Evolutionary conservation across 2,113 vertebrate species (phyloP), one percentile per base, ranked within the genome.

Genomic region (Haliaeetus leucogaster): DNA sequence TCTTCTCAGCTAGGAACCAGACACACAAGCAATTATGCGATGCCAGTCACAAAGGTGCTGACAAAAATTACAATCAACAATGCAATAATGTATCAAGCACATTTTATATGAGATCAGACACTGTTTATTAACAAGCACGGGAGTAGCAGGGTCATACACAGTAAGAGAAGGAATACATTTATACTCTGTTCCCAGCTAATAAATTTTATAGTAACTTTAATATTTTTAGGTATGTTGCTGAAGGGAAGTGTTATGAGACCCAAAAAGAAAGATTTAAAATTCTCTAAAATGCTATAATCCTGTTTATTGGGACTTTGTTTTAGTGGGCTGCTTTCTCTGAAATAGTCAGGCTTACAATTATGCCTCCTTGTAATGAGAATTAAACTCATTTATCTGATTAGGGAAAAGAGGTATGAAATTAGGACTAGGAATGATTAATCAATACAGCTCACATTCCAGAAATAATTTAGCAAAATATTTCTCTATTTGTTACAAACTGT

Each of bases 141-240:
- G n/a, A 90, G 59, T 80, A 86, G 59, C 26, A 27, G 73, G 88
- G 90, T 92, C 90, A 78, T 43, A 56, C 23, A 18, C 27, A 66
- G 67, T 45, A 74, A 93, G 68, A 92, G 80, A 92, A 95, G 84
- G 72, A 95, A 91, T 74, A 93, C 55, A 74, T 94, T 95, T 89
- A 52, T 92, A 71, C 63, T 90, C 67, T 80, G 66, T 77, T 97
- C 73, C 70, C 92, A 95, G 90, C 56, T 73, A 96, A 93, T 96
- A 96, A 96, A 96, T 94, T 97, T 97, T 93, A 95, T 83, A 86
- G 86, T 19, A 42, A 76, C 76, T 92, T 91, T 89, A 93, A 92
- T 81, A 91, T 89, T 94, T 94, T 83, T 93, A 84, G 72, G 86
- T 90, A 78, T 81, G 61, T 74, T 94, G 76, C 80, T 92, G 86